Conservation (phyloP, 2,888 invertebrate genomes). For the Seira ritae region DNA sequence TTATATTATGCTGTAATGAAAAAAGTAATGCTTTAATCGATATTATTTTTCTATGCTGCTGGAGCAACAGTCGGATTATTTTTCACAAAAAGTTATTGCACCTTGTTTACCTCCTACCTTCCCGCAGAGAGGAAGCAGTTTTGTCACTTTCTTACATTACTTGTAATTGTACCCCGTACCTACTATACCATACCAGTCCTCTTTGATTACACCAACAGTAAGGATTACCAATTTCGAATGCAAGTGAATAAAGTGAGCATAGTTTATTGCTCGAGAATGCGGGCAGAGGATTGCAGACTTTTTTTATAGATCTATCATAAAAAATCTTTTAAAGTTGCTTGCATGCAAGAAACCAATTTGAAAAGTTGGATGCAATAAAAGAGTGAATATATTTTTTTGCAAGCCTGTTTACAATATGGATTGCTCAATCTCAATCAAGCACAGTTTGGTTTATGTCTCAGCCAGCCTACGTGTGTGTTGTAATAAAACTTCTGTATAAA, state of each 20-base stretch:
- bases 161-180: neutral
- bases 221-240: neutral
- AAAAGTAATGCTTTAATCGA: constrained; percentile 27
- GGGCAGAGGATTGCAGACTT: neutral
- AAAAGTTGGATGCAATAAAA: constrained; percentile 12
- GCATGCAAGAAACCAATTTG: constrained; percentile 68
- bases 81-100: constrained; percentile 20
- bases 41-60: neutral
- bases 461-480: too few species aligned
- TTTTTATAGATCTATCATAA: neutral
- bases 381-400: neutral
- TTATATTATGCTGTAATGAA: neutral
- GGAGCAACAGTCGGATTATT: constrained; percentile 35
- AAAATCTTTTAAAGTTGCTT: constrained; percentile 23
- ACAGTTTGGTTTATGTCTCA: too few species aligned
- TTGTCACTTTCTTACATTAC: neutral
- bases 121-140: neutral
- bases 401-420: neutral
- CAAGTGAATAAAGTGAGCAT: neutral
- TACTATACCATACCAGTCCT: too few species aligned
- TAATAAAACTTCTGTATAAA: too few species aligned
- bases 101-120: neutral
- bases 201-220: constrained; percentile 1
- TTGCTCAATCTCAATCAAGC: neutral
- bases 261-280: neutral